Percentiles rank a stretch among this genome's conserved stretches.
These are phyloP conservation scores for Cacoxenus indagator DNA, from an alignment of 2,888 invertebrate genomes.

Conservation along the genomic window DNA sequence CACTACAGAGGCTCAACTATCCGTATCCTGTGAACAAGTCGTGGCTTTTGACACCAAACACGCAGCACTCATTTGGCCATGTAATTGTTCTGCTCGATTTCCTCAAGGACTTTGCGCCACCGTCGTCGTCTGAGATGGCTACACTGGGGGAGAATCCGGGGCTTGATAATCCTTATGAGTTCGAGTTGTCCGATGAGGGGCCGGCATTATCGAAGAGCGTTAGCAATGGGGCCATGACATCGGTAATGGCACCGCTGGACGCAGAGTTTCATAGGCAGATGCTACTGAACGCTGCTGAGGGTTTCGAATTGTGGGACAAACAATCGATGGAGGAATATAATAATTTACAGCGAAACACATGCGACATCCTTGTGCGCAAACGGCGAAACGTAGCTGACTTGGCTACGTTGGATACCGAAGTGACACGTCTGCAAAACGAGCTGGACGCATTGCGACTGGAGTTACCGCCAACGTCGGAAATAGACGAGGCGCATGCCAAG, in stretches of 20 bases:
- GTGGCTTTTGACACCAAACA: conserved; percentile 68
- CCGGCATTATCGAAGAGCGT: conserved; percentile 37
- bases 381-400: conserved; percentile 42
- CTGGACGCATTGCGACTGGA: conserved; percentile 39
- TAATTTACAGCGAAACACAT: conserved; percentile 44
- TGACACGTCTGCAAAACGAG: conserved; percentile 35
- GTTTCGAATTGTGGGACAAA: conserved; percentile 63
- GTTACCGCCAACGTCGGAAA: conserved; percentile 36
- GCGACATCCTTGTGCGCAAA: conserved; percentile 52
- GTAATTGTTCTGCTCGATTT: conserved; percentile 65
- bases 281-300: conserved; percentile 50
- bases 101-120: conserved; percentile 61
- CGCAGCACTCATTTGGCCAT: conserved; percentile 67
- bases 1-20: conserved; percentile 64
- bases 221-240: conserved; percentile 15
- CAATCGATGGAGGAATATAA: conserved; percentile 55
- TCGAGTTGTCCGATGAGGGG: conserved; percentile 42
- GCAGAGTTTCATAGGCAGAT: conserved; percentile 52
- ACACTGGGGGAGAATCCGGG: background rate
- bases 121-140: conserved; percentile 10
- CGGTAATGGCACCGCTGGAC: conserved; percentile 38
- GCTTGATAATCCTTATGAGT: conserved; percentile 33
- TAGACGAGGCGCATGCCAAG: conserved; percentile 40
- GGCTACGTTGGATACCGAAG: conserved; percentile 45
- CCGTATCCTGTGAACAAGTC: conserved; percentile 68